A percentile compares a stretch with the other conserved stretches of the same genome.
phyloP scores from a whole-genome alignment of 2,888 invertebrate genomes.

The Camponotus fellah region DNA sequence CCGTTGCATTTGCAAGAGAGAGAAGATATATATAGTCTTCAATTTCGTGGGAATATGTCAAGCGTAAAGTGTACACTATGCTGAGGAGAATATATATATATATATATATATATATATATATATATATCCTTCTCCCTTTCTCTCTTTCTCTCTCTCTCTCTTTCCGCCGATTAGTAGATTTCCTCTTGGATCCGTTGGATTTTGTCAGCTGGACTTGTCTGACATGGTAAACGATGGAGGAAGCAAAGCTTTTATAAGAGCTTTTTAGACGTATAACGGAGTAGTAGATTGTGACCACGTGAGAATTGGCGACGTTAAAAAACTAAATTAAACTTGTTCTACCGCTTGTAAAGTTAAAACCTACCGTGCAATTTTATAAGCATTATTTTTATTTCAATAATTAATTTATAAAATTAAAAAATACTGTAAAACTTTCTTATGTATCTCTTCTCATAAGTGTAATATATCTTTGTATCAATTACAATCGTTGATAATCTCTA shows the following conservation, averaged over 20 bases:
- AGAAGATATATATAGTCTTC: conserved; percentile 32
- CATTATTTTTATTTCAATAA: too few species aligned
- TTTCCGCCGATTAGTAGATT: not conserved
- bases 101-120: not conserved
- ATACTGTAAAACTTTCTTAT: too few species aligned
- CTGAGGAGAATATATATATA: too few species aligned
- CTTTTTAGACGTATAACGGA: not conserved
- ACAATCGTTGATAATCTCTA: not conserved
- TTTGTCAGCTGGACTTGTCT: conserved; percentile 8
- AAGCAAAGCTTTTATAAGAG: not conserved
- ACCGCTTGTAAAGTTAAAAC: too few species aligned
- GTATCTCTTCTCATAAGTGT: too few species aligned
- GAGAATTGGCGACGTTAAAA: not conserved
- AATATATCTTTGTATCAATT: too few species aligned
- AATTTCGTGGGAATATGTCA: conserved; percentile 63
- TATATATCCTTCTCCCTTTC: not conserved
- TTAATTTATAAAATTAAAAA: too few species aligned
- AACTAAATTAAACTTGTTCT: not conserved
- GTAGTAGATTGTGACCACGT: not conserved
- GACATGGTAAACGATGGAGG: not conserved
- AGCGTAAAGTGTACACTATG: conserved; percentile 72
- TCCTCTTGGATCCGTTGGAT: not conserved
- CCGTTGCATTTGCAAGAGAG: conserved; percentile 49
- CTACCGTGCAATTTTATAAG: too few species aligned
- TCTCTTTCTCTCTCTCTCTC: not conserved